These are phyloP conservation scores for Gymnocypris eckloni DNA, from an alignment of 2,797 vertebrate genomes.

Conservation along the genomic window DNA sequence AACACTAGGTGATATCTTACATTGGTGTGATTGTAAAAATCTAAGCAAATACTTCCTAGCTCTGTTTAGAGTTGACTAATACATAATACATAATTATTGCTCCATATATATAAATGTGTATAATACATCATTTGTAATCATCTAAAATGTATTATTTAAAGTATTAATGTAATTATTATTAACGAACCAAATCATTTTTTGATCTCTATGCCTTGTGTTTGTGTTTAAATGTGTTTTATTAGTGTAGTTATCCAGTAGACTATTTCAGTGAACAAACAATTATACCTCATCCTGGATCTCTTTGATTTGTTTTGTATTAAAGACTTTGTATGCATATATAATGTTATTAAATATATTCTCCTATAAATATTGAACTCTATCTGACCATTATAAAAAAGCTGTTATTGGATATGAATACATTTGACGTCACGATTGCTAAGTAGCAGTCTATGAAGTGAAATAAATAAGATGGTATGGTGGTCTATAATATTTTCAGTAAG, in stretches of 20 bases:
- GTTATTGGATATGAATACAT: not conserved
- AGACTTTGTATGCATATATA: not conserved
- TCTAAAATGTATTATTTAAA: not conserved
- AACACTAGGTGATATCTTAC: not conserved
- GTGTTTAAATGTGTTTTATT: not conserved
- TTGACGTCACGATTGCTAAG: not conserved
- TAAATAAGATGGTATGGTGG: not conserved
- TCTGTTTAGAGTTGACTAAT: not conserved
- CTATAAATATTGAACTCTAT: not conserved
- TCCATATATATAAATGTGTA: not conserved
- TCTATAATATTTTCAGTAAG: not conserved
- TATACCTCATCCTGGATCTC: not conserved
- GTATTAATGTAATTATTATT: not conserved
- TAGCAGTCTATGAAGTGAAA: not conserved
- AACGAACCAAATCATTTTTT: not conserved
- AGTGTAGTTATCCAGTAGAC: not conserved
- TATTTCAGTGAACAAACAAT: not conserved
- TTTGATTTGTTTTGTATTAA: not conserved
- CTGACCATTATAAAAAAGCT: not conserved
- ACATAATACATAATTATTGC: not conserved
- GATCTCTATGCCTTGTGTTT: not conserved
- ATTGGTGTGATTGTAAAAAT: slow-evolving; percentile 5
- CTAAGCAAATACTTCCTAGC: not conserved
- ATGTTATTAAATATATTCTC: not conserved
- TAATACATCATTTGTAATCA: not conserved